A percentile compares a stretch with the other conserved stretches of the same genome.
Conservation (phyloP, 2,888 invertebrate genomes). For the Cryptocheilus praepositus region DNA sequence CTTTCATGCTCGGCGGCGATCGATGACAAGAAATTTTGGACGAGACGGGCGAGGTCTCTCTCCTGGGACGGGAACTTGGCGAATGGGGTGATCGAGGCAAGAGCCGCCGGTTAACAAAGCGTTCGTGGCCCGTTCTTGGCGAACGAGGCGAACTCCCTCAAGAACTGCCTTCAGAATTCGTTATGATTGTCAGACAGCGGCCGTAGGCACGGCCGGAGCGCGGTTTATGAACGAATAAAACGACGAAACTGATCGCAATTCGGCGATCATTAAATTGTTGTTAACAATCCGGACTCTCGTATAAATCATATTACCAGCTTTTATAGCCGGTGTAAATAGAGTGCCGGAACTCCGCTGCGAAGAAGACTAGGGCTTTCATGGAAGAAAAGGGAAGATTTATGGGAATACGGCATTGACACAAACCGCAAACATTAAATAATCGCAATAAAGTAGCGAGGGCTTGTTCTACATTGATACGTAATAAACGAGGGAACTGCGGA, state of each 20-base stretch:
- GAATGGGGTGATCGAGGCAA: conserved; percentile 20
- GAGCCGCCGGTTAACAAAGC: conserved; percentile 33
- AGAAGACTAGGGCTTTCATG: background rate
- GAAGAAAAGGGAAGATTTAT: conserved; percentile 23
- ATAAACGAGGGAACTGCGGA: no score
- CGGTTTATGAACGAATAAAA: conserved; percentile 22
- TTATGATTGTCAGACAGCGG: conserved; percentile 17
- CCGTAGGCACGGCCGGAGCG: conserved; percentile 13
- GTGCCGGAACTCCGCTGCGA: background rate
- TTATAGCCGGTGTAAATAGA: conserved; percentile 29
- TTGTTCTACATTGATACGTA: no score
- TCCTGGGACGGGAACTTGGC: conserved; percentile 22
- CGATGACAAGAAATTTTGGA: conserved; percentile 47
- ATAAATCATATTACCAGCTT: conserved; percentile 14
- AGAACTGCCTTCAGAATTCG: conserved; percentile 31
- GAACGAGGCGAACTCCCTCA: conserved; percentile 10
- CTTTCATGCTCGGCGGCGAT: conserved; percentile 43
- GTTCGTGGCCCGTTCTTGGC: background rate
- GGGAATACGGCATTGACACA: conserved; percentile 21
- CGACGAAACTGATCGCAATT: background rate
- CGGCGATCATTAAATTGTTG: conserved; percentile 29
- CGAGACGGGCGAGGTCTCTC: conserved; percentile 18
- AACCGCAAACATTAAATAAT: no score
- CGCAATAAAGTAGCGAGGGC: no score
- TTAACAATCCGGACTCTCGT: conserved; percentile 12